These are phyloP conservation scores for Euschistus heros DNA, from an alignment of 1,140 invertebrate genomes.

Conservation along the genomic window DNA sequence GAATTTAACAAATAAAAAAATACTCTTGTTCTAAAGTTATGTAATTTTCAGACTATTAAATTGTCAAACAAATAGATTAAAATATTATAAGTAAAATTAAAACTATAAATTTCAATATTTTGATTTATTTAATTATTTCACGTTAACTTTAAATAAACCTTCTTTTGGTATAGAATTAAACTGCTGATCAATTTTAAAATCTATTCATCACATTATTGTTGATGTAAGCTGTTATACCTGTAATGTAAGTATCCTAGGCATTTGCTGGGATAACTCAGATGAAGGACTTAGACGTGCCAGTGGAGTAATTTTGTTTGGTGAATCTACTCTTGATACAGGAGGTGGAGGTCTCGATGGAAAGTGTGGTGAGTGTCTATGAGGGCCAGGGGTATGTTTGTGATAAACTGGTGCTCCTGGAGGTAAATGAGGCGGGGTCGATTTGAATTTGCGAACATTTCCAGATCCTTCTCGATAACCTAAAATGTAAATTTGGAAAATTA, in stretches of 20 bases:
- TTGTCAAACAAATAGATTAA: too few relatives aligned
- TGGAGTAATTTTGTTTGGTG: conserved; percentile 55
- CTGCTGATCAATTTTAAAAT: too few relatives aligned
- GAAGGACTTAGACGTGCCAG: conserved; percentile 80
- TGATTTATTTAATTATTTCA: too few relatives aligned
- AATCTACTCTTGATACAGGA: conserved; percentile 38
- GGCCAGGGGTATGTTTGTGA: conserved; percentile 57
- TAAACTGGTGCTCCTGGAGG: conserved; percentile 49
- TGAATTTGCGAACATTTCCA: conserved; percentile 69
- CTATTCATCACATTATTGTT: too few relatives aligned
- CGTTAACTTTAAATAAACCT: too few relatives aligned
- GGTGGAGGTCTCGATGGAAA: conserved; percentile 53
- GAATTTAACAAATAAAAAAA: too few relatives aligned
- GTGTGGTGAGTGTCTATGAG: conserved; percentile 60
- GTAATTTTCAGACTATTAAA: too few relatives aligned
- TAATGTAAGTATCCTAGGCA: conserved; percentile 78
- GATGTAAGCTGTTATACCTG: conserved; percentile 25
- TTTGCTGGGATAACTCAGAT: conserved; percentile 80
- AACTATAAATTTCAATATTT: too few relatives aligned
- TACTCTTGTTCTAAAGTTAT: too few relatives aligned
- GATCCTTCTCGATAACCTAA: conserved; percentile 60
- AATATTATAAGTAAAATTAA: too few relatives aligned
- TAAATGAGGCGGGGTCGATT: conserved; percentile 61
- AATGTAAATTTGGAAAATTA: background rate
- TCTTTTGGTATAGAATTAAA: too few relatives aligned